These are phyloP conservation scores for Drosophila birchii DNA, from an alignment of 2,888 invertebrate genomes.

Conservation along the genomic window DNA sequence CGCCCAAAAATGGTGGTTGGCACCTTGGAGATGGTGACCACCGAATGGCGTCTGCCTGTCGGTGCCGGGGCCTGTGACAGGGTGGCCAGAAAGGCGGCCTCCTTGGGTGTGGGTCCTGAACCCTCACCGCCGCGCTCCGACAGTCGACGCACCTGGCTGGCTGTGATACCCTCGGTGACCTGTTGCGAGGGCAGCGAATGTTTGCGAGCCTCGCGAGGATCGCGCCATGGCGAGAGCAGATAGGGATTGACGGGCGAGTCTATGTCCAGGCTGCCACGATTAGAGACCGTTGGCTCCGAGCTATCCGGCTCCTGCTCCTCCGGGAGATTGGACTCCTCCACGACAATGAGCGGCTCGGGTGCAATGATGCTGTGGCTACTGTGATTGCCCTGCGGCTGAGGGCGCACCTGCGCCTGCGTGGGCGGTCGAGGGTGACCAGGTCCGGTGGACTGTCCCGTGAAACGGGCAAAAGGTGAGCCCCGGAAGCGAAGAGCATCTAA, in stretches of 20 bases:
- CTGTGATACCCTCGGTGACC: conserved; percentile 93
- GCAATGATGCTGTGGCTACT: conserved; percentile 64
- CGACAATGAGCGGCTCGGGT: conserved; percentile 92
- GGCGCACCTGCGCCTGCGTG: neutral
- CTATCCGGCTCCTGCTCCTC: conserved; percentile 87
- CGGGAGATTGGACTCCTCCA: conserved; percentile 90
- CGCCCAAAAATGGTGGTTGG: conserved; percentile 91
- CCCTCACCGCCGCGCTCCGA: conserved; percentile 92
- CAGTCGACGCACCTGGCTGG: conserved; percentile 92
- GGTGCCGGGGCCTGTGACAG: conserved; percentile 90
- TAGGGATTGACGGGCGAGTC: conserved; percentile 93
- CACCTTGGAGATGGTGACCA: conserved; percentile 93
- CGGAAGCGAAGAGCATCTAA: conserved; percentile 86
- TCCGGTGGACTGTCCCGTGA: conserved; percentile 79
- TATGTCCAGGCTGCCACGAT: conserved; percentile 89
- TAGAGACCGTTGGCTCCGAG: conserved; percentile 86
- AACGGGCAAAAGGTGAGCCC: conserved; percentile 88
- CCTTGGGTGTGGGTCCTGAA: conserved; percentile 90
- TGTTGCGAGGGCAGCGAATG: conserved; percentile 94
- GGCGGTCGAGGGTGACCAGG: conserved; percentile 40
- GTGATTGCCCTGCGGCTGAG: conserved; percentile 10
- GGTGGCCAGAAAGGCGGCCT: conserved; percentile 93
- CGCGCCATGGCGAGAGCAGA: conserved; percentile 92
- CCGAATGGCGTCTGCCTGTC: conserved; percentile 93
- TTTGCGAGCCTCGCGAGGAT: conserved; percentile 90